These are phyloP conservation scores for Astyanax mexicanus DNA, from an alignment of 2,797 vertebrate species.

Conservation along the genomic window DNA sequence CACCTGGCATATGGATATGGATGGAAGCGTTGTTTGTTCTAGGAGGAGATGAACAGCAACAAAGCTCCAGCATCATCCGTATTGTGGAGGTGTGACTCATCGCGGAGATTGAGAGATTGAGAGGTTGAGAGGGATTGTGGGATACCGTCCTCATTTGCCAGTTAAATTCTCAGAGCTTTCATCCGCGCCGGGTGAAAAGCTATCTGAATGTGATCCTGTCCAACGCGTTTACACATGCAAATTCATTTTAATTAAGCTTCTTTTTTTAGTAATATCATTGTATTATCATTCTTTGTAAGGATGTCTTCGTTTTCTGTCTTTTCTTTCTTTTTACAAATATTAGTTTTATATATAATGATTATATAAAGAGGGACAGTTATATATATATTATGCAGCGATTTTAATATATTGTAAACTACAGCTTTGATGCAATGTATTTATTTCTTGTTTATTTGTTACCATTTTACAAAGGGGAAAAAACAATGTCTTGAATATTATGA, in stretches of 20 bases:
- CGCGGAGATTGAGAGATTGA: conserved; percentile 64
- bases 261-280: conserved; percentile 64
- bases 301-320: conserved; percentile 54
- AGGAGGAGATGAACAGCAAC: conserved; percentile 55
- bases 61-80: conserved; percentile 57
- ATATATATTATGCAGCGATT: conserved; percentile 82
- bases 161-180: conserved; percentile 75
- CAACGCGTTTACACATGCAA: conserved; percentile 77
- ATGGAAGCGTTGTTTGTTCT: conserved; percentile 26
- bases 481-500: conserved; percentile 64
- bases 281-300: conserved; percentile 68
- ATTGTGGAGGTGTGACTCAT: conserved; percentile 60
- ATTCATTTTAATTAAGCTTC: conserved; percentile 77
- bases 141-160: conserved; percentile 63
- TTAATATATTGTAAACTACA: conserved; percentile 87
- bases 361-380: conserved; percentile 77
- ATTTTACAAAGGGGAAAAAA: conserved; percentile 76
- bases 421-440: conserved; percentile 87
- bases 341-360: conserved; percentile 72
- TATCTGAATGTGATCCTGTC: conserved; percentile 80
- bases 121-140: conserved; percentile 71
- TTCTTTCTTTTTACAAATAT: conserved; percentile 78
- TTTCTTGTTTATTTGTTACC: conserved; percentile 76
- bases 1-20: conserved; percentile 60
- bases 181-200: conserved; percentile 69